These are phyloP conservation scores for Craterocephalus amniculus DNA, from an alignment of 2,797 vertebrate genomes.

Conservation along the genomic window DNA sequence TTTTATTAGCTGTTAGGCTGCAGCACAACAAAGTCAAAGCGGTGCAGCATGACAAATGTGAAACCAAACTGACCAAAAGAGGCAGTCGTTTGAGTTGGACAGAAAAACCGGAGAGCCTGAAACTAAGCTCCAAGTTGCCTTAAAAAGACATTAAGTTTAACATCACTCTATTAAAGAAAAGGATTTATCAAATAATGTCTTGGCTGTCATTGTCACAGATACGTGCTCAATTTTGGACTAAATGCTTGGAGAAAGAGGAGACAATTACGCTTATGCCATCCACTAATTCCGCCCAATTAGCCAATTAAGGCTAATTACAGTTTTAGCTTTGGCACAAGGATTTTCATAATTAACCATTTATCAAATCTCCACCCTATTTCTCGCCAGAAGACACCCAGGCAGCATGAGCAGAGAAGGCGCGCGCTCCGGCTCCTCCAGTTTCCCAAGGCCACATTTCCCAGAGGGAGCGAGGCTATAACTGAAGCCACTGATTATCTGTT, in stretches of 20 bases:
- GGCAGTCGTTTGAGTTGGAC: not conserved
- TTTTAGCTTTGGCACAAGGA: slow-evolving; percentile 76
- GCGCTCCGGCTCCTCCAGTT: slow-evolving; percentile 12
- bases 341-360: slow-evolving; percentile 80
- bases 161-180: slow-evolving; percentile 5
- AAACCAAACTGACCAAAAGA: slow-evolving; percentile 18
- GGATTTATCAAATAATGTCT: slow-evolving; percentile 1
- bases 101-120: not conserved
- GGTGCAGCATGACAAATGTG: slow-evolving; percentile 3
- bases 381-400: slow-evolving; percentile 60
- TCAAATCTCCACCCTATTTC: slow-evolving; percentile 70
- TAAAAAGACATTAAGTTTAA: slow-evolving; percentile 16
- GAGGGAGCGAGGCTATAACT: slow-evolving; percentile 7
- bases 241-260: slow-evolving; percentile 47
- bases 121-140: not conserved
- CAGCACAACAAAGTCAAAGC: slow-evolving; percentile 12
- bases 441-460: slow-evolving; percentile 32
- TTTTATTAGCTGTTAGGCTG: slow-evolving; percentile 48
- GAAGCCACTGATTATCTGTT: slow-evolving; percentile 10
- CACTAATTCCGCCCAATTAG: slow-evolving; percentile 76
- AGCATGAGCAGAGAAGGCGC: slow-evolving; percentile 26
- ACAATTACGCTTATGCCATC: slow-evolving; percentile 71
- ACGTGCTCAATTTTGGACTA: slow-evolving; percentile 40
- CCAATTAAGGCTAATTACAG: slow-evolving; percentile 80
- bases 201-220: slow-evolving; percentile 15